These are phyloP conservation scores for Champsocephalus gunnari DNA, from an alignment of 2,797 vertebrate species.

Conservation along the genomic window DNA sequence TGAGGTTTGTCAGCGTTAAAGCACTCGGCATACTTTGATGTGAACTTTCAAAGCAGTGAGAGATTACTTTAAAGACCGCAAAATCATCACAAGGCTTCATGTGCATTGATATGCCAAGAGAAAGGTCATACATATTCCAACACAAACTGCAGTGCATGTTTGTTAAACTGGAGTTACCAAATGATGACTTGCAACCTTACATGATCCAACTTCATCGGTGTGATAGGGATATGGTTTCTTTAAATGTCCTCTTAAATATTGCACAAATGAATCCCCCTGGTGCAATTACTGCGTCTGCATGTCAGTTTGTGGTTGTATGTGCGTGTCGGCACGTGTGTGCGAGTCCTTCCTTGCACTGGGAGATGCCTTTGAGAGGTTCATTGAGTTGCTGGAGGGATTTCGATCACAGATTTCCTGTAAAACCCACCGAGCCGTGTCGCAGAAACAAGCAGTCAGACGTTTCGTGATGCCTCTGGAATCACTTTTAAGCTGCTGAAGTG, in stretches of 20 bases:
- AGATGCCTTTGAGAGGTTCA: slow-evolving; percentile 66
- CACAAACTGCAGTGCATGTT: background rate
- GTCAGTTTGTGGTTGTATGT: background rate
- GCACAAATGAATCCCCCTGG: background rate
- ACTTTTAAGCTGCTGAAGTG: slow-evolving; percentile 41
- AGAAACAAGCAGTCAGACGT: slow-evolving; percentile 64
- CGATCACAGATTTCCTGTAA: slow-evolving; percentile 66
- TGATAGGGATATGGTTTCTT: background rate
- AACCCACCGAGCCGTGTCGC: slow-evolving; percentile 59
- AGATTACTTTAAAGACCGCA: slow-evolving; percentile 1
- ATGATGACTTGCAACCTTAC: slow-evolving; percentile 4
- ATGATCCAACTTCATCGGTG: background rate
- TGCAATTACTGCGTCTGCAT: background rate
- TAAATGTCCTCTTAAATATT: slow-evolving; percentile 20
- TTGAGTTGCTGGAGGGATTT: slow-evolving; percentile 60
- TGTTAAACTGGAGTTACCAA: background rate
- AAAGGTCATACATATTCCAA: background rate
- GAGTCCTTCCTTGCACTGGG: background rate
- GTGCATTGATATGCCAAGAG: slow-evolving; percentile 1
- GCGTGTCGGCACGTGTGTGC: background rate
- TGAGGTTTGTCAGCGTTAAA: slow-evolving; percentile 7
- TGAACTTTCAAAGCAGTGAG: slow-evolving; percentile 29
- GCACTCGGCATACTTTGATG: slow-evolving; percentile 7
- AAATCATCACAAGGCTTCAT: slow-evolving; percentile 4
- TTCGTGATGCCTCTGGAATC: slow-evolving; percentile 53